Base-by-base conservation (phyloP, 1,140 invertebrate genomes). In the Scaptomyza hsui region DNA sequence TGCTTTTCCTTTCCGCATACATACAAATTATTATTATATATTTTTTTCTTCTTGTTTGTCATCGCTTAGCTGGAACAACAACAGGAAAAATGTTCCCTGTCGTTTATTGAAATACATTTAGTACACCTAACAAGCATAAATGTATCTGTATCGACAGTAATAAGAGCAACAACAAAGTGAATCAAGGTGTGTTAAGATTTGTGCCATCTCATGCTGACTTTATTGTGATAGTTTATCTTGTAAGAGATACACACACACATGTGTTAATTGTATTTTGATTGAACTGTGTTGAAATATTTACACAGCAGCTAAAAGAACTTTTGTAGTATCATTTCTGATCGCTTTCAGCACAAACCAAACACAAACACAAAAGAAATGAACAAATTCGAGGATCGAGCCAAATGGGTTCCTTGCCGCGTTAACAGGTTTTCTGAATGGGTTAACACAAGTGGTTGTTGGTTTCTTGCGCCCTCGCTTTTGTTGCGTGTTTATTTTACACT, bases 181-280 rank as follows among this genome's bases (percentile, higher is more conserved):
- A 48, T 55, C 24, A 72, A 72, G 63, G 63, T 72, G 70, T 72
- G 62, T 53, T 52, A 26, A 16, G 10, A 24, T 68, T 68, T 60
- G 7, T 61, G 70, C 56, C 56, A 19, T 61, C 21, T 68, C 63
- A 68, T 61, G 49, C 53, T 67, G 63, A 72, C 78, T 64, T 65
- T 59, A 63, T 61, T 77, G 35, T 44, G 70, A 49, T 74, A 78
- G 74, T 75, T 74, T 82, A 71, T 82, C 61, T 70, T 64, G 47
- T 60, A 61, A 65, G 65, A 72, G 49, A 72, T 60, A 52, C 37
- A 67, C 42, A 61, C 39, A 55, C 24, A 65, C 49, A 53, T 76
- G 70, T 88, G 77, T 86, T 88, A 86, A 85, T 81, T 81, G 73
- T 71, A 68, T 81, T 86, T 60, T 86, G 81, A 85, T 85, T 81